Conservation (phyloP, 2,888 invertebrate species). For the Prosopocoilus inquinatus region DNA sequence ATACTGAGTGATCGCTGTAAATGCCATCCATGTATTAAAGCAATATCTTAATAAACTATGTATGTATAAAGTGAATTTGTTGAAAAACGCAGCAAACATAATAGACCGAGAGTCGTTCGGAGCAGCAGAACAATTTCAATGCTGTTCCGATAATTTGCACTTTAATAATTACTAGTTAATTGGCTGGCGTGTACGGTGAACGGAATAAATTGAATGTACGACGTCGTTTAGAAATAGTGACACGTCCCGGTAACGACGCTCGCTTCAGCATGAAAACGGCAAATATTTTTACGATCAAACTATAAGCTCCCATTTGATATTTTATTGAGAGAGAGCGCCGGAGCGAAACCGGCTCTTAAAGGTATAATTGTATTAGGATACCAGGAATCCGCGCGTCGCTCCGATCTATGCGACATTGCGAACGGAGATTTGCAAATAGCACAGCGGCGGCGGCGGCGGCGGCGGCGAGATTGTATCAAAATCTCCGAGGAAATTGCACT, state of each 20-base stretch:
- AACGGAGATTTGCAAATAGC: not conserved
- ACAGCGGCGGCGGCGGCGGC: too few relatives aligned
- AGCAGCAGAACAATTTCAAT: too few relatives aligned
- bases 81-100: too few relatives aligned
- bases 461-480: not conserved
- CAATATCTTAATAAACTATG: too few relatives aligned
- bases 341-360: not conserved
- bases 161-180: not conserved
- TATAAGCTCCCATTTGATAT: not conserved
- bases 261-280: not conserved
- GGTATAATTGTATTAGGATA: constrained; percentile 2
- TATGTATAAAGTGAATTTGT: too few relatives aligned
- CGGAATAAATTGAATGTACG: not conserved
- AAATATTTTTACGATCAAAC: constrained; percentile 1
- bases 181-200: not conserved
- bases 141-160: not conserved
- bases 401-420: not conserved
- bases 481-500: not conserved
- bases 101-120: too few relatives aligned
- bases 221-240: not conserved
- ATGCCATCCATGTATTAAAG: too few relatives aligned
- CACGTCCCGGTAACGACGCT: not conserved
- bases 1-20: too few relatives aligned
- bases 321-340: not conserved
- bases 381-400: constrained; percentile 1